Base-by-base conservation (phyloP, 2,888 invertebrate species). In the Tricholauxania praeusta region DNA sequence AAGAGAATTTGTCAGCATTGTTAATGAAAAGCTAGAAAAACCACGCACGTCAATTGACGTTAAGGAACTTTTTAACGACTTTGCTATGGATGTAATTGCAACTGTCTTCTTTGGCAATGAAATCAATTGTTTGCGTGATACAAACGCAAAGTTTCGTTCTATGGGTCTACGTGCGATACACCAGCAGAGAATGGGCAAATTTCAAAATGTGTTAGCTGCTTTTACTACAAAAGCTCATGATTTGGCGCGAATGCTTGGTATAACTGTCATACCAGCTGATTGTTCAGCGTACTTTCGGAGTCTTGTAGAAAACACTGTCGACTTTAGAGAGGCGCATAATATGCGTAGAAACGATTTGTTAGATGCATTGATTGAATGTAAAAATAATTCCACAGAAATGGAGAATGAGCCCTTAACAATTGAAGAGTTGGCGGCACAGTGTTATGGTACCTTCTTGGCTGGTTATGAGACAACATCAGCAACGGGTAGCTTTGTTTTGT, bases 391-490 rank as follows among this genome's bases (percentile, higher is more conserved):
- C 1, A 59, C 81, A 4, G 78, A 80, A 49, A 77, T 81, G 67
- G 71, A 87, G 48, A 72, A 52, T 0, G 3, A 0, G 39, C 10
- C 71, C 49, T 51, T 83, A 1, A 80, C 79, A 0, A 82, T 89
- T 6, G 86, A 88, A 1, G 80, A 90, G 53, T 79, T 91, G 1
- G 85, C 88, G 0, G 88, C 90, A 0, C 90, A 91, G 72, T 88
- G 89, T 12, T 86, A 89, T 39, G 83, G 89, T 1, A 90, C 91
- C 77, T 89, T 89, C 72, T 73, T 81, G 1, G 90, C 89, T 53
- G 90, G 90, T 1, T 89, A 87, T 65, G 90, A 90, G 79, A 89
- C 90, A 0, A 89, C 89, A 0, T 85, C 87, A 0, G 84, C 88
- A 0, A 87, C 88, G 0, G 83, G 89, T 78, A 86, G 87, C 19